A percentile compares a stretch with the other conserved stretches of the same genome.
Evolutionary conservation across 1,140 invertebrate genomes (phyloP).

Genomic region (Paracyclopina nana): DNA sequence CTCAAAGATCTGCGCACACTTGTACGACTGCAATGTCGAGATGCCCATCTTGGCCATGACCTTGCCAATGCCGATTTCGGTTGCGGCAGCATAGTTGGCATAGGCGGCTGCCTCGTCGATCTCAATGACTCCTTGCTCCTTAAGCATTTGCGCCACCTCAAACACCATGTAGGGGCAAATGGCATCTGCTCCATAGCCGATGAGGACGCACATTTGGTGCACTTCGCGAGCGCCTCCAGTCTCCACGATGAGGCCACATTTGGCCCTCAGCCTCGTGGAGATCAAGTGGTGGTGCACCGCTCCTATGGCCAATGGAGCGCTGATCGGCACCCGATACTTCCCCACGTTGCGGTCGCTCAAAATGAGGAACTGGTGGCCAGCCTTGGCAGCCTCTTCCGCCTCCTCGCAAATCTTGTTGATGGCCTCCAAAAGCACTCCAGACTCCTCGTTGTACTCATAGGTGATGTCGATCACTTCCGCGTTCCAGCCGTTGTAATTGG

Average conservation of each 20-base stretch:
- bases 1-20: slow-evolving; percentile 98
- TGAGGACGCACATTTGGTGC: slow-evolving; percentile 83
- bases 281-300: slow-evolving; percentile 90
- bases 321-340: slow-evolving; percentile 46
- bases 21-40: slow-evolving; percentile 95
- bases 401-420: slow-evolving; percentile 58
- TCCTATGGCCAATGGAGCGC: slow-evolving; percentile 65
- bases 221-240: slow-evolving; percentile 85
- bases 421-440: slow-evolving; percentile 48
- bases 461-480: slow-evolving; percentile 76
- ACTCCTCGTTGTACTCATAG: slow-evolving; percentile 46
- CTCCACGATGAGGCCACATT: slow-evolving; percentile 77
- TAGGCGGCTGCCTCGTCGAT: slow-evolving; percentile 44
- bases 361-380: slow-evolving; percentile 65
- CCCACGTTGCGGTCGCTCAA: slow-evolving; percentile 64
- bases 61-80: slow-evolving; percentile 62
- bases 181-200: slow-evolving; percentile 92
- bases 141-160: slow-evolving; percentile 60
- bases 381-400: slow-evolving; percentile 53
- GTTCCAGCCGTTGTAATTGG: slow-evolving; percentile 72
- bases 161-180: slow-evolving; percentile 94
- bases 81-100: slow-evolving; percentile 43
- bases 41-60: slow-evolving; percentile 99
- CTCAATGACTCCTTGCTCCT: slow-evolving; percentile 54
- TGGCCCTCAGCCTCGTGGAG: slow-evolving; percentile 83